phyloP scores from a whole-genome alignment of 2,797 vertebrate genomes.

The Channa striata region DNA sequence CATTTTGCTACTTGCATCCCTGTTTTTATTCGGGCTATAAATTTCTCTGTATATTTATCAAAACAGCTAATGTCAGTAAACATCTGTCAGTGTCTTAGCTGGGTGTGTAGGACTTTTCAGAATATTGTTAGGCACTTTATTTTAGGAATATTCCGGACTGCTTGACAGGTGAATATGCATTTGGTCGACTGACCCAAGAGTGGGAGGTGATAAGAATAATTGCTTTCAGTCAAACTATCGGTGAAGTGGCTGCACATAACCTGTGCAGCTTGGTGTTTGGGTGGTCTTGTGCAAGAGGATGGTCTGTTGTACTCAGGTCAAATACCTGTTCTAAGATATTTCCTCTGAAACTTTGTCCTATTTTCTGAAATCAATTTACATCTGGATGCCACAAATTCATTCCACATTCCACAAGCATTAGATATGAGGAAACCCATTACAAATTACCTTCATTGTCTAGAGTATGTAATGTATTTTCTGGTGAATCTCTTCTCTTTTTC shows the following conservation, averaged over 20 bases:
- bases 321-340: not conserved
- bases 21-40: conserved; percentile 13
- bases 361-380: not conserved
- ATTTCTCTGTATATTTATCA: conserved; percentile 15
- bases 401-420: not conserved
- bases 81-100: not conserved
- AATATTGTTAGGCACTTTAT: conserved; percentile 1
- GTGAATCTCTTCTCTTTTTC: too few species aligned
- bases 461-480: too few species aligned
- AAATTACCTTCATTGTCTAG: not conserved
- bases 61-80: conserved; percentile 4
- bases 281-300: not conserved
- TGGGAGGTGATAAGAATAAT: conserved; percentile 18
- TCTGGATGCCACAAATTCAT: not conserved
- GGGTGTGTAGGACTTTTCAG: not conserved
- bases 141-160: conserved; percentile 4
- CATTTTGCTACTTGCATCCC: not conserved
- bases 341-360: not conserved
- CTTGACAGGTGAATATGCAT: conserved; percentile 7
- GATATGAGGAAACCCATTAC: not conserved
- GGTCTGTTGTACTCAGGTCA: not conserved
- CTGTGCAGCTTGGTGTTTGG: not conserved
- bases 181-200: not conserved
- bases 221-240: conserved; percentile 6
- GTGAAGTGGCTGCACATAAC: not conserved